Evolutionary conservation across 2,888 invertebrate genomes (phyloP).

Genomic region (Mythimna impura): DNA sequence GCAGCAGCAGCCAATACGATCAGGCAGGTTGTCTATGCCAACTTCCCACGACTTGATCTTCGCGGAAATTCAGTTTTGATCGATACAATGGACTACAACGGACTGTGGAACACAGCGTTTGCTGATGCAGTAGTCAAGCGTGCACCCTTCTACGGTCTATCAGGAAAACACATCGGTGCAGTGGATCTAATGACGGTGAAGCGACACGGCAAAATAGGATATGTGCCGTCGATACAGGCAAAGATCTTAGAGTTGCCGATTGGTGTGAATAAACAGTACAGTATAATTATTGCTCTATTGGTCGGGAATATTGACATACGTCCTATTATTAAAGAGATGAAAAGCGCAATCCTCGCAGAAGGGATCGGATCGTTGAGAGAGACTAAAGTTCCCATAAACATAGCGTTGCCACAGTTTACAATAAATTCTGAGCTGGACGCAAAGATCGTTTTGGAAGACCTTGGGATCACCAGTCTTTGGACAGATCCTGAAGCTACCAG

Average conservation of each 20-base stretch:
- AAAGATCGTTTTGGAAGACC: slow-evolving; percentile 53
- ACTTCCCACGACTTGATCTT: slow-evolving; percentile 33
- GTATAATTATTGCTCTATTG: slow-evolving; percentile 53
- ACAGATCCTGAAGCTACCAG: slow-evolving; percentile 59
- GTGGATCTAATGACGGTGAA: slow-evolving; percentile 60
- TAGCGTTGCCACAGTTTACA: slow-evolving; percentile 56
- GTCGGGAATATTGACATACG: slow-evolving; percentile 14
- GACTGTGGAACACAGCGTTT: slow-evolving; percentile 60
- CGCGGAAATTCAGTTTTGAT: slow-evolving; percentile 56
- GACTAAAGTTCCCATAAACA: slow-evolving; percentile 47
- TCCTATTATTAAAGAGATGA: not conserved
- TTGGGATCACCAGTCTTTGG: slow-evolving; percentile 56
- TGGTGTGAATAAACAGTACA: slow-evolving; percentile 55
- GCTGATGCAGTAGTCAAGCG: slow-evolving; percentile 43
- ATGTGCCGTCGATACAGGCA: slow-evolving; percentile 19
- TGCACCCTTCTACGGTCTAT: slow-evolving; percentile 47
- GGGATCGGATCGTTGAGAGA: slow-evolving; percentile 20
- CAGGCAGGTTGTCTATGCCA: slow-evolving; percentile 17
- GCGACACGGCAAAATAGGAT: slow-evolving; percentile 46
- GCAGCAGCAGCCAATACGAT: slow-evolving; percentile 25
- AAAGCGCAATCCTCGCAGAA: slow-evolving; percentile 9
- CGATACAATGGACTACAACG: slow-evolving; percentile 58
- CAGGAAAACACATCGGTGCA: slow-evolving; percentile 46
- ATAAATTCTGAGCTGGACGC: slow-evolving; percentile 58
- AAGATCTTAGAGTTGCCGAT: slow-evolving; percentile 64